phyloP scores from a whole-genome alignment of 2,797 vertebrate species.

The Phataginus tricuspis region DNA sequence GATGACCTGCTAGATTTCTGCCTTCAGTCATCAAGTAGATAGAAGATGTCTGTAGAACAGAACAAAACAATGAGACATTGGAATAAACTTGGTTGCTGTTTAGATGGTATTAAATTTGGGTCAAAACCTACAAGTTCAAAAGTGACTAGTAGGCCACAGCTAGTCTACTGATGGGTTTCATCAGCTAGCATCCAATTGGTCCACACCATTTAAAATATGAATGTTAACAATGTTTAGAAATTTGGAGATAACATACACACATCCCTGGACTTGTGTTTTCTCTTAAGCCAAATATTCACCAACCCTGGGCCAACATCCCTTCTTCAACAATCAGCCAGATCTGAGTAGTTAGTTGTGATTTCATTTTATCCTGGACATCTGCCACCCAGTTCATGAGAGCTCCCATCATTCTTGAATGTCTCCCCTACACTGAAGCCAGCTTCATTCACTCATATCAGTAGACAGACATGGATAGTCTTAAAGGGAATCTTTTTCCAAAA shows the following conservation, averaged over 20 bases:
- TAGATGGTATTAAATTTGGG: not conserved
- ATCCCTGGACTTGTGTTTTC: not conserved
- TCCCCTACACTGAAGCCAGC: not conserved
- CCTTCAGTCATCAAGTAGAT: not conserved
- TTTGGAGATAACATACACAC: not conserved
- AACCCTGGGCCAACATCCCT: not conserved
- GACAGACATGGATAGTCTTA: not conserved
- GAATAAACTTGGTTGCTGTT: not conserved
- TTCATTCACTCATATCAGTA: not conserved
- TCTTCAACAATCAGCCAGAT: not conserved
- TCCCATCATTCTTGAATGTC: not conserved
- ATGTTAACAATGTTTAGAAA: conserved; percentile 13
- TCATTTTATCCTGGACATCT: not conserved
- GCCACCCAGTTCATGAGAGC: not conserved
- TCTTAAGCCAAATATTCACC: not conserved
- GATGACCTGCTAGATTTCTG: not conserved
- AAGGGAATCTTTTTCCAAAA: not conserved
- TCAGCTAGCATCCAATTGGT: not conserved
- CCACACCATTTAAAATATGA: not conserved
- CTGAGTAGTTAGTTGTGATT: not conserved
- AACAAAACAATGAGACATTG: not conserved
- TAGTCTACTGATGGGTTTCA: not conserved
- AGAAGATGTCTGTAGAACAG: not conserved
- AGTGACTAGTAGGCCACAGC: not conserved
- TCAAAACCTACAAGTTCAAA: not conserved